These are phyloP conservation scores for Spodoptera frugiperda DNA, from an alignment of 1,140 invertebrate species.

Conservation along the genomic window DNA sequence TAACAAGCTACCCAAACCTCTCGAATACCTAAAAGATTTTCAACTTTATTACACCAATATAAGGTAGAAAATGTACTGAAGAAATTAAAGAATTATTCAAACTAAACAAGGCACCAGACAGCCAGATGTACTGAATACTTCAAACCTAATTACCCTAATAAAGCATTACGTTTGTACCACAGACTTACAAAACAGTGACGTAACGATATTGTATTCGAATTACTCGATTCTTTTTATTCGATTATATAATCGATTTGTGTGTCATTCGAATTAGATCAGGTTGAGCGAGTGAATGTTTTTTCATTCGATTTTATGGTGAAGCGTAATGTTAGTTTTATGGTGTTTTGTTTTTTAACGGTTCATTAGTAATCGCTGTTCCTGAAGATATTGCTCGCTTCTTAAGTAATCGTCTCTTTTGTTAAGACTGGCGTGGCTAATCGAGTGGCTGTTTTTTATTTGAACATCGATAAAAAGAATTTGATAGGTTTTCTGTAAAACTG, in stretches of 20 bases:
- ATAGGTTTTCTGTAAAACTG: too few relatives aligned
- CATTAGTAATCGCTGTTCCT: not conserved
- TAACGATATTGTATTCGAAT: conserved; percentile 21
- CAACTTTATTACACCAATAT: too few relatives aligned
- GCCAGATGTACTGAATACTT: conserved; percentile 26
- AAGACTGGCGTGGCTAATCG: too few relatives aligned
- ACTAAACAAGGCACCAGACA: not conserved
- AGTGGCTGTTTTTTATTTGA: too few relatives aligned
- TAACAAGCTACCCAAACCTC: too few relatives aligned
- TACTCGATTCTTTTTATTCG: conserved; percentile 24
- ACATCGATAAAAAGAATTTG: too few relatives aligned
- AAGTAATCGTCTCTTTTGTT: too few relatives aligned
- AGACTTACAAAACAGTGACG: conserved; percentile 25
- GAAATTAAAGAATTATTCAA: not conserved
- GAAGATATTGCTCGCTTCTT: too few relatives aligned
- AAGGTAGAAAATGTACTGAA: too few relatives aligned
- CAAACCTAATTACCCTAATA: conserved; percentile 21
- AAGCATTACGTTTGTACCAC: conserved; percentile 27
- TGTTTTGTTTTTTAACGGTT: not conserved
- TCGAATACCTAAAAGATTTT: too few relatives aligned
- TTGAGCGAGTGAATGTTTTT: conserved; percentile 5
- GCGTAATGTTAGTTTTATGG: not conserved
- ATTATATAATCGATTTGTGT: conserved; percentile 26
- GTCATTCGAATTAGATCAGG: conserved; percentile 11
- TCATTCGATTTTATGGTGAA: not conserved